Evolutionary conservation across 1,140 invertebrate genomes (phyloP), one percentile per base, ranked within the genome.

Genomic region (Marisa cornuarietis): DNA sequence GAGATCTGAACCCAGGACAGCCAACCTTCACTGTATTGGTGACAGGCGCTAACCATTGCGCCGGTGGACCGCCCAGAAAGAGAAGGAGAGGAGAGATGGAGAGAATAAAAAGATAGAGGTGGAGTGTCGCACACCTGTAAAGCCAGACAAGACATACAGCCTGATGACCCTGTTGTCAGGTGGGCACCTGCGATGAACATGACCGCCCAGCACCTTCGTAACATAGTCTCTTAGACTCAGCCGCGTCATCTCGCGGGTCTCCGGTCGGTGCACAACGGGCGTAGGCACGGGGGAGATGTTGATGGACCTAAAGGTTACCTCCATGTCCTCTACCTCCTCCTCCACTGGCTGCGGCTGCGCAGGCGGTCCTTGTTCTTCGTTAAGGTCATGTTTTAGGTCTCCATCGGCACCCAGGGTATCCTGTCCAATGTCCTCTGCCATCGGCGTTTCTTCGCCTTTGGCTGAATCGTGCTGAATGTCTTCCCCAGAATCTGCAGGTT

Each of bases 101-200:
- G 22, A 68, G 66, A 68, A 7, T n/a, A 68, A 69, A 22, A n/a
- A 42, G 13, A 42, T 3, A 42, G 20, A 77, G 5, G 42, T 13
- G 18, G 13, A 52, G 18, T 72, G 22, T 18, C 14, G 72, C 78
- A 81, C 84, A 90, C 89, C 89, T 81, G 85, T 79, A 68, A 84
- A 85, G 26, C 84, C 87, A 8, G 86, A 83, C 63, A 84, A 80
- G 26, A 90, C 24, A 72, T 88, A 90, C n/a, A 90, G 72, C 24
- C 81, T 80, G 14, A 88, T 77, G 1, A 83, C 78, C 75, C 83
- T 87, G 31, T 83, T 80, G 51, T 84, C 83, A 7, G 83, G 72
- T 20, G 82, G 83, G 82, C 85, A 87, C 16, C 75, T 74, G 22
- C 83, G 73, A 58, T 89, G 83, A n/a, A 89, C 83, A n/a, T 83